Evolutionary conservation across 2,888 invertebrate species (phyloP), one percentile per base, ranked within the genome.

Genomic region (Neuroscelio doddi): DNA sequence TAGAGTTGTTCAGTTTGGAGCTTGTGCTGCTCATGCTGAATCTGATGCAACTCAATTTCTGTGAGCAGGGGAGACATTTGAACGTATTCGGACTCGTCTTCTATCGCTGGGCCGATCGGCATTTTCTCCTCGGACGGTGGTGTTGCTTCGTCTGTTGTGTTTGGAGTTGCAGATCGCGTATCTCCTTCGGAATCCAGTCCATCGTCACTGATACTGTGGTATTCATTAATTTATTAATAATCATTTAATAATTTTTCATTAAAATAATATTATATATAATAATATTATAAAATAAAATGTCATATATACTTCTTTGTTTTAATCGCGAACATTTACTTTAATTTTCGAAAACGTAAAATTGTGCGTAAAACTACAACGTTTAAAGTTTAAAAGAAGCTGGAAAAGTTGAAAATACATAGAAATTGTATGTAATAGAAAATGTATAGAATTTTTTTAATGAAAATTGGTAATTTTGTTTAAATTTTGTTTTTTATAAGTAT

Each of bases 51-150:
- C 5, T 72, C 72, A 2, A 77, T 68, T 27, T 79, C 78, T 50
- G 77, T 77, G n/a, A 78, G 64, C 44, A 81, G 74, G 4, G 83
- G 81, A n/a, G 80, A 81, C 83, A 83, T 83, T 1, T 80, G 78
- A 44, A 83, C 83, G 38, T 83, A 83, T 46, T 80, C 80, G 7
- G 79, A 81, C 38, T 73, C 73, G 10, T 81, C 80, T 5, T 74
- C 51, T 1, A 49, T 32, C 3, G 59, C 55, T 8, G 56, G 64
- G 29, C 61, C 53, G 12, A 64, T 51, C 17, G 14, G 32, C 5
- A 46, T 50, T 39, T 73, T 76, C 9, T 79, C 77, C 14, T 79
- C 77, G 14, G 64, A 61, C 12, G 75, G 76, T 0, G 75, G 74
- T 3, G 76, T 77, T 9, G 64, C 62, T 8, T 80, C 78, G 1